A percentile compares a stretch with the other conserved stretches of the same genome.
Evolutionary conservation across 2,113 vertebrate genomes (phyloP).

Genomic region (Serranochromis macrocephalus): DNA sequence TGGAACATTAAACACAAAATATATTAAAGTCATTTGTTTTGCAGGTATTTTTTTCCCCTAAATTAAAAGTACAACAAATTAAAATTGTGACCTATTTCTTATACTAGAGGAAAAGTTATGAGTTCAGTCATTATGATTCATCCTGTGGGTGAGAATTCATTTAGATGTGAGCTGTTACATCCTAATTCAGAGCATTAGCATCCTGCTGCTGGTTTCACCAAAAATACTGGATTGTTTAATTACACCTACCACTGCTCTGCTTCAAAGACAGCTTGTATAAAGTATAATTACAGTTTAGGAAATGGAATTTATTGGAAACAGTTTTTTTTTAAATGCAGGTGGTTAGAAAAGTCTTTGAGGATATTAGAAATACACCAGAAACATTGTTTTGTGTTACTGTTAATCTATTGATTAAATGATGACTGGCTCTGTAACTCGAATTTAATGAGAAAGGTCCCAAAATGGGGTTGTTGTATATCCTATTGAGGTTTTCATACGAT

Average conservation of each 20-base stretch:
- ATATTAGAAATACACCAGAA: background rate
- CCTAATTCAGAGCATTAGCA: background rate
- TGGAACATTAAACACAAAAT: background rate
- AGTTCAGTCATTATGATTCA: background rate
- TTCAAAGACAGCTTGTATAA: background rate
- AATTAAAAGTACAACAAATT: background rate
- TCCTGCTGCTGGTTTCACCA: background rate
- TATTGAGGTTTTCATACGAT: background rate
- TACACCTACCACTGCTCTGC: background rate
- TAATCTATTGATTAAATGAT: background rate
- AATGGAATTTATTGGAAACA: background rate
- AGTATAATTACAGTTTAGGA: background rate
- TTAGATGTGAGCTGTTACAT: background rate
- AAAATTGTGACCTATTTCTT: background rate
- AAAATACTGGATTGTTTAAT: background rate
- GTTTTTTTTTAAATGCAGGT: background rate
- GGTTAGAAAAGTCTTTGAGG: background rate
- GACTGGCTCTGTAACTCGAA: background rate
- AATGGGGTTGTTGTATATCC: background rate
- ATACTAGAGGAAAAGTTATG: background rate
- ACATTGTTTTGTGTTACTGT: background rate
- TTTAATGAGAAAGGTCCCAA: background rate
- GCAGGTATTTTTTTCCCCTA: background rate
- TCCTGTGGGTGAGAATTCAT: background rate
- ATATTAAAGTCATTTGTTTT: background rate